Conservation (phyloP, 2,888 invertebrate genomes). For the Allygus modestus region DNA sequence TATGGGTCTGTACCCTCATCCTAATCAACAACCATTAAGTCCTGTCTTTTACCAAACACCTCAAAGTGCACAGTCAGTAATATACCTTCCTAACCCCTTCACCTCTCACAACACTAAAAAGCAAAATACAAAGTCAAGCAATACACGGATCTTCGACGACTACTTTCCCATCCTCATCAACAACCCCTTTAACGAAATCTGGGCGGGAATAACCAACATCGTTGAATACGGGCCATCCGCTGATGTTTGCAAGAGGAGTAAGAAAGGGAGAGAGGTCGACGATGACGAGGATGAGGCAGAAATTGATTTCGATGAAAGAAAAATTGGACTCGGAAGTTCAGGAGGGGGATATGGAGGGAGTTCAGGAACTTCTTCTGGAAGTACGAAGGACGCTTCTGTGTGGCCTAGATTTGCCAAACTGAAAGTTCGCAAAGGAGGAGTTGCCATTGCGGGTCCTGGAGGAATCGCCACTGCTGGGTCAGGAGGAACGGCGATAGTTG, state of each 20-base stretch:
- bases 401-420: slow-evolving; percentile 73
- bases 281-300: slow-evolving; percentile 41
- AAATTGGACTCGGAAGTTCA: background rate
- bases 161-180: slow-evolving; percentile 63
- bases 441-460: slow-evolving; percentile 89
- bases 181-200: slow-evolving; percentile 65
- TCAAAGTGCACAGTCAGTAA: slow-evolving; percentile 8
- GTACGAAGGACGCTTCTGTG: slow-evolving; percentile 57
- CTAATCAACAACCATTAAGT: background rate
- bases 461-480: slow-evolving; percentile 88
- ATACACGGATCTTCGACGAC: slow-evolving; percentile 54
- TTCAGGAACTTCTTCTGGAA: slow-evolving; percentile 53
- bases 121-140: slow-evolving; percentile 23
- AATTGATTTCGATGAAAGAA: slow-evolving; percentile 42
- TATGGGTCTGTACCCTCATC: slow-evolving; percentile 11
- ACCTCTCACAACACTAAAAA: slow-evolving; percentile 4
- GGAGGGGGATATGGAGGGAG: background rate
- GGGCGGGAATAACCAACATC: slow-evolving; percentile 71
- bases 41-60: slow-evolving; percentile 30
- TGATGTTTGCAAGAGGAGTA: slow-evolving; percentile 75
- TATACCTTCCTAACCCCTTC: slow-evolving; percentile 49
- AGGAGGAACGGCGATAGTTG: slow-evolving; percentile 89
- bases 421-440: slow-evolving; percentile 85
- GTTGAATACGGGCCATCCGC: slow-evolving; percentile 80
- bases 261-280: slow-evolving; percentile 66